Conservation (phyloP, 1,140 invertebrate genomes). For the Stegodyphus mimosarum region DNA sequence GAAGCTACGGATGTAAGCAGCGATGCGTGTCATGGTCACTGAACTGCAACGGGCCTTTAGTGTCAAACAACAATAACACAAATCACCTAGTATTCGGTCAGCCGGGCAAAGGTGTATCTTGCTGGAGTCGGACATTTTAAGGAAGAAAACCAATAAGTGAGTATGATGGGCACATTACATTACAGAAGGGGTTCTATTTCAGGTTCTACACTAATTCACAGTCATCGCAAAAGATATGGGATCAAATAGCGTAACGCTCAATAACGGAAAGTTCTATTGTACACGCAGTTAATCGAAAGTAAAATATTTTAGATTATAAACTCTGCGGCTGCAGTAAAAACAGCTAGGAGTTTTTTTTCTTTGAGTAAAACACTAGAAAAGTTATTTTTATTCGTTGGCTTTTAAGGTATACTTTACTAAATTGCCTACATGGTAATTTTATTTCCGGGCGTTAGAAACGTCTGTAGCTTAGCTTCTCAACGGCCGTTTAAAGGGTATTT, state of each 20-base stretch:
- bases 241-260: background rate
- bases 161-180: background rate
- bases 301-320: too few relatives aligned
- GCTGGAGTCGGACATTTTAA: conserved; percentile 26
- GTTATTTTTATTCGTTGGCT: too few relatives aligned
- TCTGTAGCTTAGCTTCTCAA: too few relatives aligned
- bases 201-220: background rate
- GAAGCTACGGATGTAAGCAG: conserved; percentile 16
- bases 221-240: background rate
- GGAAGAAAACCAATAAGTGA: conserved; percentile 38
- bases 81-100: conserved; percentile 48
- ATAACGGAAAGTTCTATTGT: background rate
- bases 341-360: too few relatives aligned
- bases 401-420: too few relatives aligned
- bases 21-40: conserved; percentile 37
- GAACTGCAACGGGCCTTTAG: conserved; percentile 43
- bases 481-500: too few relatives aligned
- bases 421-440: too few relatives aligned
- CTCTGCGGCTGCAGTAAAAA: too few relatives aligned
- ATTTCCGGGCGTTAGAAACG: too few relatives aligned
- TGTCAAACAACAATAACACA: conserved; percentile 45
- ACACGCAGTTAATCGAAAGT: too few relatives aligned
- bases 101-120: conserved; percentile 22
- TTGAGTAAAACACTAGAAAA: too few relatives aligned
- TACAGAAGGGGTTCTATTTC: background rate